A percentile compares a stretch with the other conserved stretches of the same genome.
These are phyloP conservation scores for Heterodera carotae DNA, from an alignment of 1,140 invertebrate species.

Conservation along the genomic window DNA sequence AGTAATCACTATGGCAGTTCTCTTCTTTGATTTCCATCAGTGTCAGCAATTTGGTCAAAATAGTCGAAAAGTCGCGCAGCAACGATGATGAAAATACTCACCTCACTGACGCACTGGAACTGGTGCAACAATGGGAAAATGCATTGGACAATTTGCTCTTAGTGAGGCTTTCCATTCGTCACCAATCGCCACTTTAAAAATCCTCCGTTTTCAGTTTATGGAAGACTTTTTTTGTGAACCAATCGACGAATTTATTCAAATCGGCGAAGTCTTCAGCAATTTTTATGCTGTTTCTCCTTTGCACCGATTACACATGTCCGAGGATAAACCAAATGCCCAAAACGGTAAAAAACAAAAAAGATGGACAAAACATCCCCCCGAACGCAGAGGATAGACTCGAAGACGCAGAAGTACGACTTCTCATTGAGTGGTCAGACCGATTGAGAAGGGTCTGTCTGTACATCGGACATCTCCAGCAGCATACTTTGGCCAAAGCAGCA, in stretches of 20 bases:
- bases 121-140: background rate
- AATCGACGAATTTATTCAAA: background rate
- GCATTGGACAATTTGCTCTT: background rate
- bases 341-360: too few species aligned
- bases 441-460: background rate
- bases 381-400: background rate
- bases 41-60: background rate
- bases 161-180: background rate
- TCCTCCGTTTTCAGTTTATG: background rate
- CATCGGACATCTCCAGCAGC: background rate
- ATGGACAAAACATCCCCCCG: too few species aligned
- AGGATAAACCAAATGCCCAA: background rate
- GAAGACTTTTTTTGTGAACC: background rate
- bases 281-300: background rate
- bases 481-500: background rate
- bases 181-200: too few species aligned
- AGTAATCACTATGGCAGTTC: background rate
- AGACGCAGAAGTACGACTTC: background rate
- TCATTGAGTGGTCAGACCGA: background rate
- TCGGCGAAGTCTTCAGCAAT: background rate
- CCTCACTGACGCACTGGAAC: background rate
- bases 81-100: background rate
- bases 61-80: background rate
- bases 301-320: background rate
- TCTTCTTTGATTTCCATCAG: background rate